Evolutionary conservation across 2,888 invertebrate species (phyloP).

Genomic region (Oxyteleia sp.): DNA sequence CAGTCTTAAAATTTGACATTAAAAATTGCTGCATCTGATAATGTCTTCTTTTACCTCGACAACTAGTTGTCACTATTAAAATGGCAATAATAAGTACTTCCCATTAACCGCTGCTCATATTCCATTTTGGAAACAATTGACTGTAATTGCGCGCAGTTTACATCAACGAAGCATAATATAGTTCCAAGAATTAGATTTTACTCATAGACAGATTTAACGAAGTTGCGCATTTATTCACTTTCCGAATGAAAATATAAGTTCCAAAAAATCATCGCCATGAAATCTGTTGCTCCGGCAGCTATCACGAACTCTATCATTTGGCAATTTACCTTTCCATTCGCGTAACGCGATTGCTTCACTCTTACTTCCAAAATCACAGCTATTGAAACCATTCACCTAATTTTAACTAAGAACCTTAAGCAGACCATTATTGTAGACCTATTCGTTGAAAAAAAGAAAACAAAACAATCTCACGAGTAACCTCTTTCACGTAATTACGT

Average conservation of each 20-base stretch:
- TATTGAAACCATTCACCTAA: slow-evolving; percentile 57
- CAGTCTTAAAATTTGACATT: slow-evolving; percentile 33
- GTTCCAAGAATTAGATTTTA: slow-evolving; percentile 61
- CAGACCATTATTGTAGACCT: slow-evolving; percentile 49
- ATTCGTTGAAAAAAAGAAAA: slow-evolving; percentile 32
- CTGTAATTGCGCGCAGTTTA: slow-evolving; percentile 63
- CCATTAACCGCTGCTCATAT: slow-evolving; percentile 61
- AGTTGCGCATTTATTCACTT: slow-evolving; percentile 8
- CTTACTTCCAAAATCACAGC: slow-evolving; percentile 64
- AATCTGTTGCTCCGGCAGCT: slow-evolving; percentile 18
- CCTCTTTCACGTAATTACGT: slow-evolving; percentile 46
- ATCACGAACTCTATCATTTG: slow-evolving; percentile 54
- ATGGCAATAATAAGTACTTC: slow-evolving; percentile 67
- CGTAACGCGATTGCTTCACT: slow-evolving; percentile 42
- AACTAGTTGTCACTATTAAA: slow-evolving; percentile 59
- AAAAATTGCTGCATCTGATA: slow-evolving; percentile 47
- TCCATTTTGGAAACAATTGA: slow-evolving; percentile 70
- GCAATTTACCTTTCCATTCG: slow-evolving; percentile 70
- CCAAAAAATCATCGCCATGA: slow-evolving; percentile 30
- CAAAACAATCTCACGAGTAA: slow-evolving; percentile 37
- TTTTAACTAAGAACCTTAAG: slow-evolving; percentile 40
- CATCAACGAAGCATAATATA: slow-evolving; percentile 63
- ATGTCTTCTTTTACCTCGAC: slow-evolving; percentile 62
- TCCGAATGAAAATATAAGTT: slow-evolving; percentile 16
- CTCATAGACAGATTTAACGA: slow-evolving; percentile 50